Base-by-base conservation (phyloP, 2,888 invertebrate genomes). In the Watsonalla cultraria region DNA sequence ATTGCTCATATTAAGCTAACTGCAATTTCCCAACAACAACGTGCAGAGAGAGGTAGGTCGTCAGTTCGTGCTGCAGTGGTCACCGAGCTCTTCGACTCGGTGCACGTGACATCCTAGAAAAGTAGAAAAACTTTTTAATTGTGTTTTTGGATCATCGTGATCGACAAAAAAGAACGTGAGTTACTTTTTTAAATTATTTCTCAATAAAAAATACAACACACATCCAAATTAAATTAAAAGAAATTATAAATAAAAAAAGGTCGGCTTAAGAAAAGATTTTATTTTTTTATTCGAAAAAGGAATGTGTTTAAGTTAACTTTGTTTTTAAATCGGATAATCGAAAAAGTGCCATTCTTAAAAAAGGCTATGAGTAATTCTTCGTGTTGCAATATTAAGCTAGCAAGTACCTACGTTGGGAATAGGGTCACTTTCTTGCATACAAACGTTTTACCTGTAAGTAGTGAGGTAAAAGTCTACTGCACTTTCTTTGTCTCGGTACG, bases 21-120 rank as follows among this genome's bases (percentile, higher is more conserved):
- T 67, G 68, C 65, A 74, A 66, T 86, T 85, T 77, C 84, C 66
- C 80, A 86, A 85, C 80, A 86, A 85, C 73, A 65, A 47, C 53
- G 51, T 63, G 58, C 75, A 70, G 73, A 76, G 78, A 78, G 72
- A 66, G 74, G 78, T 69, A 65, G 67, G 66, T 60, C 65, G 69
- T 59, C 73, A 69, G 53, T 66, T 59, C 37, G 13, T 8, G 8
- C 9, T 39, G 49, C 49, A 49, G 49, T 49, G 15, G 37, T 73
- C 77, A 82, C 81, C 82, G 63, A 60, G 61, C 64, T 68, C 69
- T 65, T 65, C 64, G 68, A 56, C 56, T 62, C 64, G 65, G 65
- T 69, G 51, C 66, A 72, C 80, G 78, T 58, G 62, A 59, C 53
- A 58, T 59, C 55, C 51, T 15, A 56, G 58, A 64, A 68, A 64